These are phyloP conservation scores for Drosophila bipectinata DNA, from an alignment of 1,140 invertebrate species.

Conservation along the genomic window DNA sequence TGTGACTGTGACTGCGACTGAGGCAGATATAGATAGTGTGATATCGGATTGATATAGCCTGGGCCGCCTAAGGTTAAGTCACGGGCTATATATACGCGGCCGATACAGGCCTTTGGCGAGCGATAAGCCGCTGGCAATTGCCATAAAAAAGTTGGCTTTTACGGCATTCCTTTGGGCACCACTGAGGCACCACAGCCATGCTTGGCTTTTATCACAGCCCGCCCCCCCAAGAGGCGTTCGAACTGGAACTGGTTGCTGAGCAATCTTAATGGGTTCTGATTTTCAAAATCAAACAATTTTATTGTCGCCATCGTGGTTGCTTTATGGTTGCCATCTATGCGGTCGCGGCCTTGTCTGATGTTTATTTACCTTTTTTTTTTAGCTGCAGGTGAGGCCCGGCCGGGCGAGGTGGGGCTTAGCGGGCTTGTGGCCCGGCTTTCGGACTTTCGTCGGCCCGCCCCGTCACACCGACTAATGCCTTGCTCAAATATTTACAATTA, in stretches of 20 bases:
- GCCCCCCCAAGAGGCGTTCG: not conserved
- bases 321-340: slow-evolving; percentile 61
- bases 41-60: slow-evolving; percentile 39
- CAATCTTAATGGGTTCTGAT: slow-evolving; percentile 74
- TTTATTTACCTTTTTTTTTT: slow-evolving; percentile 17
- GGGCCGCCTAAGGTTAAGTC: slow-evolving; percentile 33
- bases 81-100: slow-evolving; percentile 1
- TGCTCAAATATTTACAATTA: slow-evolving; percentile 72
- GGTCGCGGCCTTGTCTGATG: slow-evolving; percentile 51
- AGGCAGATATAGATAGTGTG: slow-evolving; percentile 33
- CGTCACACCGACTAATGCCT: slow-evolving; percentile 40
- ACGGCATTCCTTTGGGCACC: slow-evolving; percentile 24
- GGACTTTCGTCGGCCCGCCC: slow-evolving; percentile 6
- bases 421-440: slow-evolving; percentile 8
- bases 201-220: slow-evolving; percentile 3
- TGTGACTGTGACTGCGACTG: not conserved
- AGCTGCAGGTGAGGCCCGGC: slow-evolving; percentile 2
- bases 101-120: slow-evolving; percentile 5
- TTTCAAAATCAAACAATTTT: slow-evolving; percentile 76
- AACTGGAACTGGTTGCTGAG: slow-evolving; percentile 26
- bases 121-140: slow-evolving; percentile 39
- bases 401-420: not conserved
- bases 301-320: slow-evolving; percentile 55
- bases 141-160: slow-evolving; percentile 30
- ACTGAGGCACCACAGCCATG: not conserved